Conservation (phyloP, 2,888 invertebrate genomes). For the Hanleya hanleyi region DNA sequence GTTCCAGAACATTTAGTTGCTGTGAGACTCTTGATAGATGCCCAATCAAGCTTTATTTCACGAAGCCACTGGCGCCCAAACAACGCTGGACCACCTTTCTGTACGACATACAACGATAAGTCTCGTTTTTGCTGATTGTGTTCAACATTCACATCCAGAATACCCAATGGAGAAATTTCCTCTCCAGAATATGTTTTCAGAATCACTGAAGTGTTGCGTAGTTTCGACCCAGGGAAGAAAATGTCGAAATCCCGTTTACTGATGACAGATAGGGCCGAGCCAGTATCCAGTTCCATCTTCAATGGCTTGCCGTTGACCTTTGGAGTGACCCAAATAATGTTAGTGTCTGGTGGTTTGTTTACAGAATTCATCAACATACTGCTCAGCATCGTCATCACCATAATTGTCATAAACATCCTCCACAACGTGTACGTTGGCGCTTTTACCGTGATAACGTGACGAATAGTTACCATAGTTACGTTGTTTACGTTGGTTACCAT, state of each 20-base stretch:
- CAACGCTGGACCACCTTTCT: constrained; percentile 13
- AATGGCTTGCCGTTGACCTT: constrained; percentile 20
- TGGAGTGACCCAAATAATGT: not conserved
- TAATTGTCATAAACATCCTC: too few relatives aligned
- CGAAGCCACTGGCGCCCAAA: constrained; percentile 25
- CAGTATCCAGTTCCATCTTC: constrained; percentile 39
- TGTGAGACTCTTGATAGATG: not conserved
- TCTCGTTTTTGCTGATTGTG: not conserved
- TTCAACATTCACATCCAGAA: not conserved
- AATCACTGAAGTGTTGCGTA: too few relatives aligned
- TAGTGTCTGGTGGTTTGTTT: too few relatives aligned
- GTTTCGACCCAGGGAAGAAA: too few relatives aligned
- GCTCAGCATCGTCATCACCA: too few relatives aligned
- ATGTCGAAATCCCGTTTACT: too few relatives aligned
- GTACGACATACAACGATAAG: not conserved
- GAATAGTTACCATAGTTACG: too few relatives aligned
- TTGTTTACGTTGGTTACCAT: too few relatives aligned
- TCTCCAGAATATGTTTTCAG: not conserved
- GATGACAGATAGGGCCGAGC: not conserved
- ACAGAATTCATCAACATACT: too few relatives aligned
- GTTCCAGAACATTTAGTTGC: too few relatives aligned
- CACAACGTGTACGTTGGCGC: too few relatives aligned
- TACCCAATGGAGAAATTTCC: not conserved
- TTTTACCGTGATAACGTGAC: too few relatives aligned
- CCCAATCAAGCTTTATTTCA: constrained; percentile 20